Evolutionary conservation across 2,888 invertebrate genomes (phyloP), one percentile per base, ranked within the genome.

Genomic region (Macaria notata): DNA sequence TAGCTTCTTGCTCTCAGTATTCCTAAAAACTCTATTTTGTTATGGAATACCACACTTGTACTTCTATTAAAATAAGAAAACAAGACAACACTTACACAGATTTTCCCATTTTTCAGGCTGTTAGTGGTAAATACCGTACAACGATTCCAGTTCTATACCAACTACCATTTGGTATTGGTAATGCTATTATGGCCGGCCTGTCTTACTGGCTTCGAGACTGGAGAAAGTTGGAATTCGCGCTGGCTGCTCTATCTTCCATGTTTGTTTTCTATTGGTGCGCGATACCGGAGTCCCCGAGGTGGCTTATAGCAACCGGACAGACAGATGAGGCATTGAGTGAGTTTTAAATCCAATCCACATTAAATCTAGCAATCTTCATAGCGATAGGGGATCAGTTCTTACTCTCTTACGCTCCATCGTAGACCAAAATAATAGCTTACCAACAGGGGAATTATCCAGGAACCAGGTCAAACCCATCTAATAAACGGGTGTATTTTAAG

Each of bases 261-360:
- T 93, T 81, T 64, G 76, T 93, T 36, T 59, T 82, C 0, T 89
- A 86, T 68, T 85, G 84, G 80, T 87, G 92, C 81, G 80, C 87
- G 46, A 74, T 94, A 67, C 92, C 93, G 0, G 94, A 94, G 78
- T 94, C 94, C 0, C 94, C 94, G 1, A 81, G 94, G 59, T 94
- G 94, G 94, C 77, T 94, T 33, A 66, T 94, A 54, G 93, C 93
- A 7, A 91, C 89, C 19, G 93, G 93, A 3, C 83, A 83, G 68
- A 84, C 78, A 41, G 81, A 92, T 33, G 81, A 92, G 74, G 94
- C 94, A 30, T 69, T 88, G 8, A 78, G 84, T 84, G 82, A 83
- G 56, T 58, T 52, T 3, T 19, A 31, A 38, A 7, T 38, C 8
- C 8, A 19, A 19, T 19, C 19, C 19, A 19, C 19, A 7, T 38